These are phyloP conservation scores for Polymixis flavicincta DNA, from an alignment of 2,888 invertebrate genomes.

Conservation along the genomic window DNA sequence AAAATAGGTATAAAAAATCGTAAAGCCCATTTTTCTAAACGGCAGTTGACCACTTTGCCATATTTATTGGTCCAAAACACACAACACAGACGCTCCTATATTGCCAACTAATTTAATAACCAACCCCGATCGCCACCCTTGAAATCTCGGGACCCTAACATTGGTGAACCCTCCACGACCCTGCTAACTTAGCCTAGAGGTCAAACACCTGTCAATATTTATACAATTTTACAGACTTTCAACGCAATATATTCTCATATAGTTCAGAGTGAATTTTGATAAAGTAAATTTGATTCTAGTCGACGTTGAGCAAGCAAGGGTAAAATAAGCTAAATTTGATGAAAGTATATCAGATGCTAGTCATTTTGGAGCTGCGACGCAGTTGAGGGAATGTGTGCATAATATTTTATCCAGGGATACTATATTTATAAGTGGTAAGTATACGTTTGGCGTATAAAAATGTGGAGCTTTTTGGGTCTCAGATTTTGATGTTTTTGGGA, in stretches of 20 bases:
- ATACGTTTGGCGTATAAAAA: background rate
- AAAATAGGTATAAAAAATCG: background rate
- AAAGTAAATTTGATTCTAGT: constrained; percentile 51
- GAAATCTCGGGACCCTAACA: constrained; percentile 38
- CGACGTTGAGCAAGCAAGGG: constrained; percentile 6
- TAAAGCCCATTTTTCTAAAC: background rate
- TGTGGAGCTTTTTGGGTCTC: background rate
- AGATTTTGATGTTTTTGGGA: background rate
- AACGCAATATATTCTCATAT: constrained; percentile 55
- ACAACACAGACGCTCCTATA: constrained; percentile 10
- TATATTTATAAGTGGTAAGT: background rate
- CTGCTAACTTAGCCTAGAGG: constrained; percentile 35
- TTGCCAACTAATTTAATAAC: constrained; percentile 45
- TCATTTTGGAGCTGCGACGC: constrained; percentile 10
- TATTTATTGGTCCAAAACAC: constrained; percentile 20
- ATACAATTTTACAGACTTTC: constrained; percentile 45
- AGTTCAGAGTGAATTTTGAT: constrained; percentile 34
- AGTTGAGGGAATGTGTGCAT: background rate
- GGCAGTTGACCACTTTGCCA: background rate
- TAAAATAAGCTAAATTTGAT: constrained; percentile 50
- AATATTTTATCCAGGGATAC: constrained; percentile 10
- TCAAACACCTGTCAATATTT: constrained; percentile 59
- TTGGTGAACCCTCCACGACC: constrained; percentile 25
- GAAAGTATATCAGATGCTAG: constrained; percentile 47
- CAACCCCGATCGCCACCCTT: constrained; percentile 36